phyloP scores from a whole-genome alignment of 1,140 invertebrate species.

The Scaptomyza hsui region DNA sequence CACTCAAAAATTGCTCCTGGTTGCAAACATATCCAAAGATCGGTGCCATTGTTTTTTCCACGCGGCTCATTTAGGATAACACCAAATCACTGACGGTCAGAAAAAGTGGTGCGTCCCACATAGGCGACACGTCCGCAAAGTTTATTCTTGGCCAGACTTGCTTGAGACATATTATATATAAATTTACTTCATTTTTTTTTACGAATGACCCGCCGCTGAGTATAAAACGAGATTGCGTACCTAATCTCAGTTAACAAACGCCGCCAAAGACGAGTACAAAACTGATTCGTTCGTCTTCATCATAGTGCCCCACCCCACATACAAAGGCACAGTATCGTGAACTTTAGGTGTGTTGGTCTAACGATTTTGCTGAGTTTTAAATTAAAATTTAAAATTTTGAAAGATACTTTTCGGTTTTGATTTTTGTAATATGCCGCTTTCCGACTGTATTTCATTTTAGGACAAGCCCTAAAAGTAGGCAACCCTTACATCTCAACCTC shows the following conservation, averaged over 20 bases:
- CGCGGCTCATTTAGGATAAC: constrained; percentile 94
- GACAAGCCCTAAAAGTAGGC: too few species aligned
- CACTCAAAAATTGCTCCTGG: too few species aligned
- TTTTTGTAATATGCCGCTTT: too few species aligned
- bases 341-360: not conserved
- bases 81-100: constrained; percentile 95
- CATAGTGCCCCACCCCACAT: constrained; percentile 49
- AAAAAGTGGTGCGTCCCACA: constrained; percentile 92
- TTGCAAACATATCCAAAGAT: too few species aligned
- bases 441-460: too few species aligned
- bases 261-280: too few species aligned
- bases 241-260: too few species aligned
- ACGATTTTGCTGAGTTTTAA: not conserved
- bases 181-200: constrained; percentile 69
- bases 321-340: constrained; percentile 55
- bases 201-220: constrained; percentile 25
- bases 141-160: constrained; percentile 89
- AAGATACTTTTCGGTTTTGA: too few species aligned
- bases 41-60: constrained; percentile 96
- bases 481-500: too few species aligned
- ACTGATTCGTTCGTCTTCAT: constrained; percentile 56
- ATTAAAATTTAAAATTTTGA: not conserved
- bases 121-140: constrained; percentile 92
- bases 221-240: too few species aligned
- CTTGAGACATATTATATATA: constrained; percentile 71